phyloP scores from a whole-genome alignment of 2,888 invertebrate genomes.

The Limnephilus lunatus region DNA sequence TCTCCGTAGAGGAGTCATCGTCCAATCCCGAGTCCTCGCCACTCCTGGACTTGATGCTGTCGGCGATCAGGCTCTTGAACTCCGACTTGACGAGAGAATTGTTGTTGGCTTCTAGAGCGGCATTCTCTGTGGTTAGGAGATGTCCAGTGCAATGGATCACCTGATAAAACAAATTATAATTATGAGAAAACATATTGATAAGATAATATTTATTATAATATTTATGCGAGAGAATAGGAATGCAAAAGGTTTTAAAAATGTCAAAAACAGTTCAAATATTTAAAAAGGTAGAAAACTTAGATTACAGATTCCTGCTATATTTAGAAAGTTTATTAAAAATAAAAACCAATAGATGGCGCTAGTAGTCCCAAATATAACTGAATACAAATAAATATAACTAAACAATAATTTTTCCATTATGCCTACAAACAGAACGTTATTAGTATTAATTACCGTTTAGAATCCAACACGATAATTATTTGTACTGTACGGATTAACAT shows the following conservation, averaged over 20 bases:
- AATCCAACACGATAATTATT: neutral
- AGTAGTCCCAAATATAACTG: neutral
- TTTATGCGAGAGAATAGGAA: conserved; percentile 53
- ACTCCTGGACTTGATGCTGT: conserved; percentile 58
- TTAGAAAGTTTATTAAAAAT: neutral
- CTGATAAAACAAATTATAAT: conserved; percentile 74
- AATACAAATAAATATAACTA: too few relatives aligned
- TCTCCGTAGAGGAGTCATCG: conserved; percentile 69
- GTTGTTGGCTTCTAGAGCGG: conserved; percentile 68
- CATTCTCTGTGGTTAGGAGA: conserved; percentile 75
- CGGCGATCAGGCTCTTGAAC: conserved; percentile 40
- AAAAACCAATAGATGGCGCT: neutral
- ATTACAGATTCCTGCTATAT: neutral
- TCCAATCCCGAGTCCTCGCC: conserved; percentile 55
- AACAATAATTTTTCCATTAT: neutral
- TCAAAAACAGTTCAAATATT: neutral
- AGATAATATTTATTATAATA: too few relatives aligned
- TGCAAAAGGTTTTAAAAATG: neutral
- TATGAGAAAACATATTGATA: neutral
- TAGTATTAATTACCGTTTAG: neutral
- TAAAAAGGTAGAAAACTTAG: neutral
- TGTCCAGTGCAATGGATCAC: conserved; percentile 93
- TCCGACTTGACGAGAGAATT: conserved; percentile 67
- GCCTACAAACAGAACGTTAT: neutral
- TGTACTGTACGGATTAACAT: neutral